Percentiles rank a stretch among this genome's conserved stretches.
Conservation (phyloP, 2,113 vertebrate species). For the Leptosomus discolor region DNA sequence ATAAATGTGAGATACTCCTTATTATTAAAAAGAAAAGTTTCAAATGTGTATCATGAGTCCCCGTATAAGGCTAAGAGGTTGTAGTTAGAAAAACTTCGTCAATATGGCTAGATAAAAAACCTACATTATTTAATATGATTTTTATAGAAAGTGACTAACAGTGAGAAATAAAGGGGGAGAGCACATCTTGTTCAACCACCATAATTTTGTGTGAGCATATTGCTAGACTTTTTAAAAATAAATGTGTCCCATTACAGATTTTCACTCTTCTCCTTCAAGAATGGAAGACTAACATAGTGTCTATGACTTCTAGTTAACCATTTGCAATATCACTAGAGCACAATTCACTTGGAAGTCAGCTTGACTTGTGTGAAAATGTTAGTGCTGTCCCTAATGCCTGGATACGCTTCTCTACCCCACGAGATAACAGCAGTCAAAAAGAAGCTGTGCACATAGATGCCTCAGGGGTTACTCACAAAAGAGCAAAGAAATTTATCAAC, state of each 20-base stretch:
- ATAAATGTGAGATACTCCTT: neutral
- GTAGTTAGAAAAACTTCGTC: neutral
- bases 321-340: neutral
- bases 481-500: conserved; percentile 55
- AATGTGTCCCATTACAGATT: neutral
- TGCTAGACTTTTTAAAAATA: neutral
- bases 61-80: neutral
- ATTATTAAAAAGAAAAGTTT: neutral
- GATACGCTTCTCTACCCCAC: neutral
- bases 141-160: neutral
- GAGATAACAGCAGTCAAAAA: neutral
- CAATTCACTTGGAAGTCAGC: neutral
- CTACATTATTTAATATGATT: neutral
- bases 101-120: neutral
- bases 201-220: neutral
- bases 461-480: conserved; percentile 20
- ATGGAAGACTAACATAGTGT: neutral
- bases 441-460: neutral
- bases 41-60: neutral
- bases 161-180: neutral
- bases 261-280: neutral
- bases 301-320: neutral
- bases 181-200: neutral
- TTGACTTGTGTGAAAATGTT: neutral
- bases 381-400: neutral